phyloP scores from a whole-genome alignment of 2,797 vertebrate genomes.

The Callimico goeldii region DNA sequence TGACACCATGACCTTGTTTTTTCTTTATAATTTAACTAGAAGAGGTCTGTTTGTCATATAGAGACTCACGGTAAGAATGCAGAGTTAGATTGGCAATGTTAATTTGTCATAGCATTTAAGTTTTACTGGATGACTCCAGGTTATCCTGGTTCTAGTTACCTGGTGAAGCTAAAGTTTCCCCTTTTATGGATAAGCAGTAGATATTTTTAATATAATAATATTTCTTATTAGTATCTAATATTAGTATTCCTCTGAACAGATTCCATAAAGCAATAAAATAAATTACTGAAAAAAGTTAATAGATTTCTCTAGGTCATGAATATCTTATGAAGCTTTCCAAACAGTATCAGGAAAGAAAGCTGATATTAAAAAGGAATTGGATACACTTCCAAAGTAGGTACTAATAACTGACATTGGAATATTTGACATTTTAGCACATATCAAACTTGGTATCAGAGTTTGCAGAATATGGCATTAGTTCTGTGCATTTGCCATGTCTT shows the following conservation, averaged over 20 bases:
- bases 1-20: neutral
- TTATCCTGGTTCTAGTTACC: neutral
- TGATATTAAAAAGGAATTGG: neutral
- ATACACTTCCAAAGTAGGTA: neutral
- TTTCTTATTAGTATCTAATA: neutral
- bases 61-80: neutral
- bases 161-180: neutral
- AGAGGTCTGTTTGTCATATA: neutral
- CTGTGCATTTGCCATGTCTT: slow-evolving; percentile 45
- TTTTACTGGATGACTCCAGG: neutral
- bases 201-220: neutral
- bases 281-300: neutral
- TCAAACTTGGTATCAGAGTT: slow-evolving; percentile 58
- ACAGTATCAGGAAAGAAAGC: neutral
- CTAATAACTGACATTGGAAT: slow-evolving; percentile 19
- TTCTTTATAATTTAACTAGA: neutral
- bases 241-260: neutral
- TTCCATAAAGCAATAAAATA: neutral
- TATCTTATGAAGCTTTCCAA: slow-evolving; percentile 23
- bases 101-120: neutral
- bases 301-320: slow-evolving; percentile 30
- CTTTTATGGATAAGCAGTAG: neutral
- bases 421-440: slow-evolving; percentile 63
- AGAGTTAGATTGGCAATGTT: neutral
- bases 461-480: slow-evolving; percentile 12